Percentiles rank a stretch among this genome's conserved stretches.
Evolutionary conservation across 1,140 invertebrate species (phyloP).

Genomic region (Leptinotarsa undecemlineata): DNA sequence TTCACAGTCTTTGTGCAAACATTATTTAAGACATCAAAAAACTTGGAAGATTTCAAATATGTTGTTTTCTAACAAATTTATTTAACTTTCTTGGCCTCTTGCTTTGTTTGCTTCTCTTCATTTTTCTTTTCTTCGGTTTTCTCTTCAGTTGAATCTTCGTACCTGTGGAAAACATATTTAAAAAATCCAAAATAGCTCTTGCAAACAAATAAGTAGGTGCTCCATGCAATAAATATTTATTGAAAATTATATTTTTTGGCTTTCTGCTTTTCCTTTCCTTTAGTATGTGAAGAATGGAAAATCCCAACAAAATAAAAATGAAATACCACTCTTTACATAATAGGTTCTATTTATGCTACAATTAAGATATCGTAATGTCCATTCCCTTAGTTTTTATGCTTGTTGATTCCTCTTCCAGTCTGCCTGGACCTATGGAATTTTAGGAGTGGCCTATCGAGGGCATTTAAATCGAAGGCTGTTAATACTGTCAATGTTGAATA

Average conservation of each 20-base stretch:
- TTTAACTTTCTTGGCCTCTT: constrained; percentile 35
- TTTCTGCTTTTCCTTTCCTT: too few relatives aligned
- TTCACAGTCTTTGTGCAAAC: constrained; percentile 24
- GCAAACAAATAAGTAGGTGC: not conserved
- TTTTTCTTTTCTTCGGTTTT: constrained; percentile 34
- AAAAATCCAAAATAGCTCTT: not conserved
- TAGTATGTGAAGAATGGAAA: too few relatives aligned
- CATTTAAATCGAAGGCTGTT: too few relatives aligned
- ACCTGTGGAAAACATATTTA: constrained; percentile 20
- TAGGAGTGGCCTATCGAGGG: too few relatives aligned
- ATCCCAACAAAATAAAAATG: too few relatives aligned
- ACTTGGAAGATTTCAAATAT: constrained; percentile 19
- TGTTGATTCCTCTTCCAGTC: too few relatives aligned
- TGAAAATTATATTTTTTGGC: constrained; percentile 7
- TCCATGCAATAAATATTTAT: not conserved
- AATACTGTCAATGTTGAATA: too few relatives aligned
- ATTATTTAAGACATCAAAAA: constrained; percentile 14
- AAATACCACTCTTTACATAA: too few relatives aligned
- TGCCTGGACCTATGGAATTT: too few relatives aligned
- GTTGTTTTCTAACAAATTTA: not conserved
- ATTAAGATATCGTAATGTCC: too few relatives aligned
- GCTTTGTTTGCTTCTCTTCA: constrained; percentile 33
- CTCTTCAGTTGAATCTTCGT: constrained; percentile 38
- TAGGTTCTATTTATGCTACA: too few relatives aligned
- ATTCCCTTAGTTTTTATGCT: too few relatives aligned